Base-by-base conservation (phyloP, 2,113 vertebrate genomes). In the Brachypteracias leptosomus region DNA sequence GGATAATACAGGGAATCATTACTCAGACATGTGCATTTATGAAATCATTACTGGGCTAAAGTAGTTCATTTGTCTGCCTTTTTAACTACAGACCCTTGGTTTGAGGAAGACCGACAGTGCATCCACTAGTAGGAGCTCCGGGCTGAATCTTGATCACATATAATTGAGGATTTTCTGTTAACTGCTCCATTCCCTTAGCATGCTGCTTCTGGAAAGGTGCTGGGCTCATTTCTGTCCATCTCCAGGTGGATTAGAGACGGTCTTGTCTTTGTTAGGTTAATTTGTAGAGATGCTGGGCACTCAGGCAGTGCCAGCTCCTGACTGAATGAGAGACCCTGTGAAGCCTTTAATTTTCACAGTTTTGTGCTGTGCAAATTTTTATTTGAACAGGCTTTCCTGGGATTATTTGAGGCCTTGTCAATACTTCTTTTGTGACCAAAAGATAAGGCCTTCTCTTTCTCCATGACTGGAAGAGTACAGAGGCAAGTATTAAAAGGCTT, bases 31-130 rank as follows among this genome's bases (percentile, higher is more conserved):
- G 12, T 76, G 95, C 71, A 57, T 91, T 97, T 96, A 95, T 94
- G 76, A 96, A 96, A 93, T 94, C 83, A 82, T 96, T 95, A 89
- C 77, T 47, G 80, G 66, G 58, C 54, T 94, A 47, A 92, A 94
- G 87, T 7, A 91, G 87, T 76, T 95, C 55, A 92, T 85, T 94
- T 94, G 49, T 89, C 93, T 96, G 88, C 52, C 83, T 90, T 94
- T 95, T 90, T 79, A 93, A 66, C 65, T 68, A 38, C 49, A 72
- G 84, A 62, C 35, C 73, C 82, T 75, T 57, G 70, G 44, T 72
- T 11, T 73, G 54, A 67, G 40, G 58, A 89, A 93, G 85, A 85
- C 58, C 15, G 3, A 17, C 22, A 44, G 29, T 55, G 35, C 44
- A 78, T 58, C 83, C 83, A 76, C 80, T 79, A 79, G 90, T 54